Percentiles rank a stretch among this genome's conserved stretches.
phyloP scores from a whole-genome alignment of 2,888 invertebrate genomes.

The Ectemnius cavifrons region DNA sequence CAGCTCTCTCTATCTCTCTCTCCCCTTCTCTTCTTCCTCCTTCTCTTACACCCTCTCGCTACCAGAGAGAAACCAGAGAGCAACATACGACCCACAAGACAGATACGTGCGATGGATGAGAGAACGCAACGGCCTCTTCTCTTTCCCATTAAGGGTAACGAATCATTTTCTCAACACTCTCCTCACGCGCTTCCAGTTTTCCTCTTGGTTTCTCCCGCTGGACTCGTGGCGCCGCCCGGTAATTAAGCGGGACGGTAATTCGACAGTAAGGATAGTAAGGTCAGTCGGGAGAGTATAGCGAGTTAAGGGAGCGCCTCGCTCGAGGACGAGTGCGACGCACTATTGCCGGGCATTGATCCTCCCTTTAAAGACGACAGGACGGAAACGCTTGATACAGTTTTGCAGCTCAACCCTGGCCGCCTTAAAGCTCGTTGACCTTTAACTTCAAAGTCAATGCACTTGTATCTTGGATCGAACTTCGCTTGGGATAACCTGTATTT shows the following conservation, averaged over 20 bases:
- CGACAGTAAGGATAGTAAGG: neutral
- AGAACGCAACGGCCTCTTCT: neutral
- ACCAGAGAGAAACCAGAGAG: neutral
- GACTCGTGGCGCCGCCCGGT: neutral
- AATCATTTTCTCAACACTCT: neutral
- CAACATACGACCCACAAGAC: neutral
- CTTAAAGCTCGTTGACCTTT: too few relatives aligned
- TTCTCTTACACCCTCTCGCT: neutral
- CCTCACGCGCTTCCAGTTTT: neutral
- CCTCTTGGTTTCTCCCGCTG: neutral
- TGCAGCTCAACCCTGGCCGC: neutral
- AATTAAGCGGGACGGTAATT: neutral
- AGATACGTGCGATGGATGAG: neutral
- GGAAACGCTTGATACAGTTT: slow-evolving; percentile 7
- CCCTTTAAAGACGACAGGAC: slow-evolving; percentile 4
- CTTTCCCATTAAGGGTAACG: neutral
- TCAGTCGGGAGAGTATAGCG: neutral
- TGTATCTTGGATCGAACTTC: too few relatives aligned
- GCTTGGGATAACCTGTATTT: too few relatives aligned
- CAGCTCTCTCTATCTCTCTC: neutral
- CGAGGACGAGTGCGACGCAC: neutral
- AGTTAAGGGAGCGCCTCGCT: neutral
- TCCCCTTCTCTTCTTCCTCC: neutral
- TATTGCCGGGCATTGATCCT: slow-evolving; percentile 8
- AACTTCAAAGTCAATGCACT: too few relatives aligned